Conservation (phyloP, 2,888 invertebrate species). For the Drosophila flavopinicola region DNA sequence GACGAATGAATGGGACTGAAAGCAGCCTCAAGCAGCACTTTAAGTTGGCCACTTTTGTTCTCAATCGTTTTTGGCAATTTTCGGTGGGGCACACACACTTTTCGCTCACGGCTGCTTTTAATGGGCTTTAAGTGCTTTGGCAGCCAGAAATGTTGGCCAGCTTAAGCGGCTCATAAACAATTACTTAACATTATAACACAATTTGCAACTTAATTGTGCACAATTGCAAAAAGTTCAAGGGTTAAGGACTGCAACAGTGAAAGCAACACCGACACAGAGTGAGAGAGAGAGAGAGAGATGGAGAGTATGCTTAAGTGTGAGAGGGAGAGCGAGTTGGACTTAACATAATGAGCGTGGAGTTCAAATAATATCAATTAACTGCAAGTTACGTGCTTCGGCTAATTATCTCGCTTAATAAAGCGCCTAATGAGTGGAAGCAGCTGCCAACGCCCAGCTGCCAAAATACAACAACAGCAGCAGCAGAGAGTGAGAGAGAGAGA, state of each 20-base stretch:
- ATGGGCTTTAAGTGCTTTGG: conserved; percentile 34
- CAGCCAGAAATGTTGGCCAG: conserved; percentile 34
- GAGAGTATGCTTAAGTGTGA: conserved; percentile 4
- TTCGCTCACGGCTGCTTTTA: conserved; percentile 41
- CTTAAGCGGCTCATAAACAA: conserved; percentile 70
- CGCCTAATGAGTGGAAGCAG: conserved; percentile 81
- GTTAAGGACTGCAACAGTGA: conserved; percentile 66
- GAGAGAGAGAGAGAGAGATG: conserved; percentile 1
- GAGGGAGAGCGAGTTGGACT: conserved; percentile 37
- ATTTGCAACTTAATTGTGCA: conserved; percentile 70
- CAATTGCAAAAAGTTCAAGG: conserved; percentile 71
- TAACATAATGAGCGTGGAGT: conserved; percentile 59
- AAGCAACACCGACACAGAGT: conserved; percentile 8
- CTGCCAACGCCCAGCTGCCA: conserved; percentile 72
- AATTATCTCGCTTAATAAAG: conserved; percentile 81
- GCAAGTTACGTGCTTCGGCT: conserved; percentile 78
- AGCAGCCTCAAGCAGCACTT: conserved; percentile 6
- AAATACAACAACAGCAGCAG: conserved; percentile 43
- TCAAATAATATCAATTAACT: conserved; percentile 82
- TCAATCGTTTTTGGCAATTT: neutral
- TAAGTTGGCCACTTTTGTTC: conserved; percentile 13
- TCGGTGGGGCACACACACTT: neutral
- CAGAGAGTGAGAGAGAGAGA: neutral
- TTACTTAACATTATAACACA: conserved; percentile 73
- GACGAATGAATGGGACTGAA: neutral